These are phyloP conservation scores for Lithophane ornitopus DNA, from an alignment of 2,888 invertebrate species.

Conservation along the genomic window DNA sequence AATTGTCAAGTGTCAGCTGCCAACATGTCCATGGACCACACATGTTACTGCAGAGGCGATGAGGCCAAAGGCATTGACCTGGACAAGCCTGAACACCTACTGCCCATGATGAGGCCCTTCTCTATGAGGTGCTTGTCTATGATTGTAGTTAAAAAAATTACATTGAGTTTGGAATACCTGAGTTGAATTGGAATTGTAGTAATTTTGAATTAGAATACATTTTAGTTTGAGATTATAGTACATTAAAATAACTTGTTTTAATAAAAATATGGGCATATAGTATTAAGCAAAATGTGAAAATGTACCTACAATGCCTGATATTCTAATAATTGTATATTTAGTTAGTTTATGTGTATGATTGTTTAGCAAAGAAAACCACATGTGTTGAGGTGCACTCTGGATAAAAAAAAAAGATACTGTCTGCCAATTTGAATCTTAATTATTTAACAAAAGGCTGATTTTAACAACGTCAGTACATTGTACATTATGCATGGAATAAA, in stretches of 20 bases:
- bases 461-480: background rate
- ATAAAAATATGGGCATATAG: background rate
- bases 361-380: background rate
- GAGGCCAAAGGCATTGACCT: conserved; percentile 81
- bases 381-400: background rate
- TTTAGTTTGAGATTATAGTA: background rate
- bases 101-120: conserved; percentile 89
- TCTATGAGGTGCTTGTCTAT: conserved; percentile 82
- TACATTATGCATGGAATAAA: background rate
- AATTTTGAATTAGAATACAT: background rate
- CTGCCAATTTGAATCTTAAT: too few species aligned
- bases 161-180: background rate
- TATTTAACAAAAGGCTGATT: background rate
- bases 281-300: background rate
- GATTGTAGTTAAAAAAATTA: background rate
- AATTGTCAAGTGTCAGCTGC: conserved; percentile 77
- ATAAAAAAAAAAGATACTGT: background rate
- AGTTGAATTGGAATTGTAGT: background rate
- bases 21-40: conserved; percentile 84
- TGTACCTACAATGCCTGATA: background rate
- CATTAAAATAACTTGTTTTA: background rate
- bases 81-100: conserved; percentile 83
- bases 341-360: background rate
- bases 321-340: background rate
- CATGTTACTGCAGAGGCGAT: conserved; percentile 86